phyloP scores from a whole-genome alignment of 2,888 invertebrate genomes.

The Ochropleura leucogaster region DNA sequence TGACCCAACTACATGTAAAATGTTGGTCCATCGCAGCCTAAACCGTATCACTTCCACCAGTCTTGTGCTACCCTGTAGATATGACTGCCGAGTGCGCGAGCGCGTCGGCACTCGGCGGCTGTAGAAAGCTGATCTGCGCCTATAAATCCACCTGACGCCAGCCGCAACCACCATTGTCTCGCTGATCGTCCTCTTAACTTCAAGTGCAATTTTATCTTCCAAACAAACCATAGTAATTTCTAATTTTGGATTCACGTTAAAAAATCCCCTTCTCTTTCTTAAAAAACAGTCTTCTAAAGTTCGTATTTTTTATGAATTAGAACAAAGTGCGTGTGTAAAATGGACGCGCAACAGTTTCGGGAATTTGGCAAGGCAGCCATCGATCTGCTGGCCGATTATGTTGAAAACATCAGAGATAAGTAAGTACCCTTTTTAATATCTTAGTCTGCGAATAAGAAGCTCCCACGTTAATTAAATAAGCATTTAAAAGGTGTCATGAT shows the following conservation, averaged over 20 bases:
- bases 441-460: not conserved
- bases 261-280: not conserved
- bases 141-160: conserved; percentile 83
- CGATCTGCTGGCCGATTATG: conserved; percentile 97
- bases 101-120: conserved; percentile 60
- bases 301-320: conserved; percentile 47
- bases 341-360: conserved; percentile 95
- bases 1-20: not conserved
- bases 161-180: conserved; percentile 83
- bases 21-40: conserved; percentile 14
- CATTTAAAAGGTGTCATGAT: not conserved
- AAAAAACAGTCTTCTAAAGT: not conserved
- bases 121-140: conserved; percentile 84
- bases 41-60: conserved; percentile 21
- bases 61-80: conserved; percentile 35
- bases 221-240: conserved; percentile 18
- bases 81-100: conserved; percentile 52
- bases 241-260: conserved; percentile 29
- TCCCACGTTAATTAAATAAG: conserved; percentile 2
- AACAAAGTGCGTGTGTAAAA: conserved; percentile 77
- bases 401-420: conserved; percentile 95
- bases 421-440: conserved; percentile 76
- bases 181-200: conserved; percentile 78
- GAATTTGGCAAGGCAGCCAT: conserved; percentile 96
- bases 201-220: conserved; percentile 65